Conservation (phyloP, 2,113 vertebrate genomes). For the Elgaria multicarinata region DNA sequence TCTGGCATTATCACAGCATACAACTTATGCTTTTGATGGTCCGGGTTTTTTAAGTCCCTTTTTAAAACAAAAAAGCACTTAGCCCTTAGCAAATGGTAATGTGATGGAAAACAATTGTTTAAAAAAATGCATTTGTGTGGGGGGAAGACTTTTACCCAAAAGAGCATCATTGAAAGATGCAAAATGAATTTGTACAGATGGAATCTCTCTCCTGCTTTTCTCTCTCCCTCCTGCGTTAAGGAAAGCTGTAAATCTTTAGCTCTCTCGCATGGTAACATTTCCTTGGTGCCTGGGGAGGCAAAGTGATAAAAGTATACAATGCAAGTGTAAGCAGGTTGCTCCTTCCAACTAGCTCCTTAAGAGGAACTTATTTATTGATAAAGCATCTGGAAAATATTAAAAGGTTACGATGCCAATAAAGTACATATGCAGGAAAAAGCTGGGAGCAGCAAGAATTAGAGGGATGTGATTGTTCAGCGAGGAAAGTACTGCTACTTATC, state of each 20-base stretch:
- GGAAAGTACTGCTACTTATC: not conserved
- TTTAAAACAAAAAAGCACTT: not conserved
- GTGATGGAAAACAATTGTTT: not conserved
- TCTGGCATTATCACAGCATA: not conserved
- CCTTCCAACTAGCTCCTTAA: constrained; percentile 52
- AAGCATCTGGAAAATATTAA: constrained; percentile 57
- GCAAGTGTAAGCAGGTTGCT: constrained; percentile 52
- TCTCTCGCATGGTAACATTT: constrained; percentile 39
- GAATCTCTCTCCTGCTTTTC: constrained; percentile 41
- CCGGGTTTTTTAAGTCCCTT: not conserved
- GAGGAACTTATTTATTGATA: constrained; percentile 56
- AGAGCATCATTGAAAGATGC: not conserved
- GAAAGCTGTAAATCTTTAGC: constrained; percentile 43
- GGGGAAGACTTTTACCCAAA: not conserved
- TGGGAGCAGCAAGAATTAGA: constrained; percentile 27
- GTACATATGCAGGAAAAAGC: constrained; percentile 39
- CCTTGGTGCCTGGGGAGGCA: constrained; percentile 50
- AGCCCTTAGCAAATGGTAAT: not conserved
- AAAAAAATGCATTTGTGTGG: not conserved
- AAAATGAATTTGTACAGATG: constrained; percentile 25
- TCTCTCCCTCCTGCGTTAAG: constrained; percentile 39
- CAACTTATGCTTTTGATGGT: not conserved
- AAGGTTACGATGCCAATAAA: constrained; percentile 39
- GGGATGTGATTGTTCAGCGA: constrained; percentile 25
- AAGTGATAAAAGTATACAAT: constrained; percentile 61